These are phyloP conservation scores for Neodiprion fabricii DNA, from an alignment of 1,140 invertebrate genomes.

Conservation along the genomic window DNA sequence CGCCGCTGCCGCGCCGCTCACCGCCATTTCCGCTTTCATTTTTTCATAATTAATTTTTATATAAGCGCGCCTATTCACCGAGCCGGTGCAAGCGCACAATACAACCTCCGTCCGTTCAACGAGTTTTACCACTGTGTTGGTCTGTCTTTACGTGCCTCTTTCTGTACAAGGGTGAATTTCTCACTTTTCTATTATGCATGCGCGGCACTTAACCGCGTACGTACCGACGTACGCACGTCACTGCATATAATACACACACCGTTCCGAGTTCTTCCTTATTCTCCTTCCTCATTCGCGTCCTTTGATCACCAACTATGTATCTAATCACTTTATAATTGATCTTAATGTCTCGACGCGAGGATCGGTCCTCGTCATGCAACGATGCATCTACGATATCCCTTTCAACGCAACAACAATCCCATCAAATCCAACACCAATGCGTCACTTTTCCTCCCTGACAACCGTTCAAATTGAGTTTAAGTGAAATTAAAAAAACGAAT, in stretches of 20 bases:
- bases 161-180: background rate
- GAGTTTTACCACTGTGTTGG: too few relatives aligned
- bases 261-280: background rate
- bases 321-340: background rate
- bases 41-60: constrained; percentile 35
- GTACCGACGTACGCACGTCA: too few relatives aligned
- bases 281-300: background rate
- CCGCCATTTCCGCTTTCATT: constrained; percentile 45
- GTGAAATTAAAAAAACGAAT: too few relatives aligned
- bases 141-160: background rate
- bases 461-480: too few relatives aligned
- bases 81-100: too few relatives aligned
- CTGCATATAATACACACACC: background rate
- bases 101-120: too few relatives aligned
- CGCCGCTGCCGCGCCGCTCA: constrained; percentile 35
- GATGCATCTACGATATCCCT: too few relatives aligned
- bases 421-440: too few relatives aligned
- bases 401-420: too few relatives aligned
- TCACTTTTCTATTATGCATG: background rate
- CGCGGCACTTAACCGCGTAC: background rate
- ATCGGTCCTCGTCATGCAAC: too few relatives aligned
- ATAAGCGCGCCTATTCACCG: constrained; percentile 24
- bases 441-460: too few relatives aligned
- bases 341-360: background rate
- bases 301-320: background rate